Conservation (phyloP, 1,140 invertebrate genomes). For the Rhynchophorus ferrugineus region DNA sequence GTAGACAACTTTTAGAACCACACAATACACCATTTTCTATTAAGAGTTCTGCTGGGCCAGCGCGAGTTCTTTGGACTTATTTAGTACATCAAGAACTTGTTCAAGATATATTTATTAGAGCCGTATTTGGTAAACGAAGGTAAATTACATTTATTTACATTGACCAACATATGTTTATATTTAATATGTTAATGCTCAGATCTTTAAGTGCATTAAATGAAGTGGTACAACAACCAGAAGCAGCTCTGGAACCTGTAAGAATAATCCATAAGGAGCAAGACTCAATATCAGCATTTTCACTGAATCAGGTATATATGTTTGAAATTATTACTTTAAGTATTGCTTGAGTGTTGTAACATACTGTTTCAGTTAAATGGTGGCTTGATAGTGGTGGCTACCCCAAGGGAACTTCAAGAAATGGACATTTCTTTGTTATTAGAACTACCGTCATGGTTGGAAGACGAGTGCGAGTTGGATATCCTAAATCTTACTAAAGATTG, state of each 20-base stretch:
- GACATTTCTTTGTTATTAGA: constrained; percentile 87
- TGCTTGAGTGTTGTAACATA: too few relatives aligned
- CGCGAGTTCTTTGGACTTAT: constrained; percentile 86
- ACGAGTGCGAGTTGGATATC: constrained; percentile 94
- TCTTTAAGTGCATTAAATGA: constrained; percentile 44
- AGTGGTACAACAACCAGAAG: constrained; percentile 38
- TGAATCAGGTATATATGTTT: constrained; percentile 72
- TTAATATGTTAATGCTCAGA: constrained; percentile 16
- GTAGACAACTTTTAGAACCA: constrained; percentile 67
- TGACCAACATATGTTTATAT: neutral
- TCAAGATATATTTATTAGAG: constrained; percentile 92
- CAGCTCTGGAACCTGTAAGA: constrained; percentile 70
- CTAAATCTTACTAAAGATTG: constrained; percentile 59
- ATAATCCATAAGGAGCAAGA: constrained; percentile 99
- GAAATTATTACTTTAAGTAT: too few relatives aligned
- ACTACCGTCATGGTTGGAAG: constrained; percentile 84
- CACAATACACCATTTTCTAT: constrained; percentile 90
- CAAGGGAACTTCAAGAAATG: constrained; percentile 95
- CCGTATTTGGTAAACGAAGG: constrained; percentile 77
- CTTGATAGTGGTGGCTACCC: constrained; percentile 84
- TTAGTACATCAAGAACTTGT: constrained; percentile 87
- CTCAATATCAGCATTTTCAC: constrained; percentile 93
- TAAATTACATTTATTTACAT: neutral
- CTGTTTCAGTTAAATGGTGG: constrained; percentile 64
- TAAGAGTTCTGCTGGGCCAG: constrained; percentile 68